A percentile compares a stretch with the other conserved stretches of the same genome.
These are phyloP conservation scores for Dolichotis patagonum DNA, from an alignment of 2,113 vertebrate genomes.

Conservation along the genomic window DNA sequence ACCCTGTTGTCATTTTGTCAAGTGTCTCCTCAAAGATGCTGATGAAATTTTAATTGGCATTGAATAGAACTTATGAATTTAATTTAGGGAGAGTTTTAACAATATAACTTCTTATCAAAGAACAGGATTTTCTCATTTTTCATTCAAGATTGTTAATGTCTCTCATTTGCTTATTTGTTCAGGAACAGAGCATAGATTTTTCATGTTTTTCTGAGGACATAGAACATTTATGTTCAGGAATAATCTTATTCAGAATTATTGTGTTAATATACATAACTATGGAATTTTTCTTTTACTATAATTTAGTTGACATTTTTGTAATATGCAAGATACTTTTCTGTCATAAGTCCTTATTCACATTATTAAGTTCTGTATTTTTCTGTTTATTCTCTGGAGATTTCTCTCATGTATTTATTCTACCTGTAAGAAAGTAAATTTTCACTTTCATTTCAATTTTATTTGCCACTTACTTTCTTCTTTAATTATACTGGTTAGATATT, in stretches of 20 bases:
- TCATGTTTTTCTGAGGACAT: neutral
- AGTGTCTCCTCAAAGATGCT: constrained; percentile 7
- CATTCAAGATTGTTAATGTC: neutral
- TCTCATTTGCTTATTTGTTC: neutral
- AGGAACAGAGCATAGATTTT: neutral
- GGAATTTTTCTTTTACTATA: neutral
- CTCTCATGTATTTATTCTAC: neutral
- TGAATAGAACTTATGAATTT: constrained; percentile 63
- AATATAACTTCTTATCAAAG: constrained; percentile 44
- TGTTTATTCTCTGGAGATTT: constrained; percentile 19
- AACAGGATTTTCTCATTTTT: neutral
- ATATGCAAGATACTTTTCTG: neutral
- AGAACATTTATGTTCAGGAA: neutral
- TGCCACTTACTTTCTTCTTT: neutral
- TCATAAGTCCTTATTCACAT: neutral
- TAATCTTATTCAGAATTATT: neutral
- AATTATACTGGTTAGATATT: neutral
- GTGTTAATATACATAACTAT: neutral
- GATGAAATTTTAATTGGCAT: constrained; percentile 64
- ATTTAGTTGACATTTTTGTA: neutral
- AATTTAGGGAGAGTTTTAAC: constrained; percentile 46
- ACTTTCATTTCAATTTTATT: constrained; percentile 21
- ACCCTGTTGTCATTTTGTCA: constrained; percentile 67
- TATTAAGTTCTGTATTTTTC: neutral
- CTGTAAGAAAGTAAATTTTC: neutral